Percentiles rank a stretch among this genome's conserved stretches.
phyloP scores from a whole-genome alignment of 2,888 invertebrate species.

The Caenorhabditis afra region DNA sequence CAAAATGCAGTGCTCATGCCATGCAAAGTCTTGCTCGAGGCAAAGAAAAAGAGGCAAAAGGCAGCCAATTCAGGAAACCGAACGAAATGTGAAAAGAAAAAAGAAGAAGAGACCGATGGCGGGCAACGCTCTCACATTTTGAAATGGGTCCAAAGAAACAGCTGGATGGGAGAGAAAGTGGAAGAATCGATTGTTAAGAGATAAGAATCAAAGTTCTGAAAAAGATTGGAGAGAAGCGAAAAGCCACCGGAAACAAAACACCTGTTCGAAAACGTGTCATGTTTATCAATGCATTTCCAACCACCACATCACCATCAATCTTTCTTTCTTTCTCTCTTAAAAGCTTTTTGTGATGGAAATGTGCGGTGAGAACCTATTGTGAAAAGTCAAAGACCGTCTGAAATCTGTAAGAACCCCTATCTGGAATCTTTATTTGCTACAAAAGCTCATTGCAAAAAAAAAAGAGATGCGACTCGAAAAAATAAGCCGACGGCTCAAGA shows the following conservation, averaged over 20 bases:
- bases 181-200: too few relatives aligned
- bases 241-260: too few relatives aligned
- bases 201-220: too few relatives aligned
- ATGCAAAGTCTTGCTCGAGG: constrained; percentile 9
- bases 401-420: not conserved
- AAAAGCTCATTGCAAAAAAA: not conserved
- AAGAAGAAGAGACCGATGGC: not conserved
- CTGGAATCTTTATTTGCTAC: not conserved
- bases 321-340: too few relatives aligned
- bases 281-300: too few relatives aligned
- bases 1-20: not conserved
- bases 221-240: too few relatives aligned
- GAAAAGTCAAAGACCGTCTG: too few relatives aligned
- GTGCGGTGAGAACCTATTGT: too few relatives aligned
- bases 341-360: too few relatives aligned
- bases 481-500: constrained; percentile 33
- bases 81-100: not conserved
- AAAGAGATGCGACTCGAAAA: not conserved
- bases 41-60: not conserved
- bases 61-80: not conserved
- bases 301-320: too few relatives aligned
- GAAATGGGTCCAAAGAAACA: not conserved
- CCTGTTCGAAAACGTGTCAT: too few relatives aligned
- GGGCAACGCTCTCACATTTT: not conserved
- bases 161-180: not conserved